phyloP scores from a whole-genome alignment of 2,797 vertebrate species.

The Capromys pilorides region DNA sequence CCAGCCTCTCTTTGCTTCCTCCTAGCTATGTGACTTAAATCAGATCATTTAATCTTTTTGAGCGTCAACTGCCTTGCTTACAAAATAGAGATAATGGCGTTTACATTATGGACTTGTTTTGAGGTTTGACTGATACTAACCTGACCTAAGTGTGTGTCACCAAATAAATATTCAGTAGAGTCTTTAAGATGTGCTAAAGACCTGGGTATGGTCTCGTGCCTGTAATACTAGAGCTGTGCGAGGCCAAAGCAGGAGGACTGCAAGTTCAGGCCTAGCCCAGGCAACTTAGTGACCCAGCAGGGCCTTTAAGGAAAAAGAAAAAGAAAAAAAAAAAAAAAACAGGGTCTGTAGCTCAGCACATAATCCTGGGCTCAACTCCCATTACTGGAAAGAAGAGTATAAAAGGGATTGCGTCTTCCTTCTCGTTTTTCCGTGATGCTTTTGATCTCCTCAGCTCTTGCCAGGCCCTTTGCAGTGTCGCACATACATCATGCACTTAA shows the following conservation, averaged over 20 bases:
- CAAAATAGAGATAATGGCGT: neutral
- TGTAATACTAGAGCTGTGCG: neutral
- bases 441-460: neutral
- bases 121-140: neutral
- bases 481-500: accelerated
- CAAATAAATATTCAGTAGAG: neutral
- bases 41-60: neutral
- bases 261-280: neutral
- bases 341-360: neutral
- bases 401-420: neutral
- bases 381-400: neutral
- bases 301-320: neutral
- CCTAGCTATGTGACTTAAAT: neutral
- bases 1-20: neutral
- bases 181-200: neutral
- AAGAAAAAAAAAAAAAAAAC: neutral
- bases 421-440: neutral
- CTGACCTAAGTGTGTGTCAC: neutral
- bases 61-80: neutral
- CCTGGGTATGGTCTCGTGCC: neutral
- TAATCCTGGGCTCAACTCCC: neutral
- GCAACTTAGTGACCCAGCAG: neutral
- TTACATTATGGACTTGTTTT: neutral
- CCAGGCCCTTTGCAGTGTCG: neutral
- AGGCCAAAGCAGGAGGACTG: neutral